phyloP scores from a whole-genome alignment of 2,797 vertebrate genomes.

The Melanotaenia maccullochi region DNA sequence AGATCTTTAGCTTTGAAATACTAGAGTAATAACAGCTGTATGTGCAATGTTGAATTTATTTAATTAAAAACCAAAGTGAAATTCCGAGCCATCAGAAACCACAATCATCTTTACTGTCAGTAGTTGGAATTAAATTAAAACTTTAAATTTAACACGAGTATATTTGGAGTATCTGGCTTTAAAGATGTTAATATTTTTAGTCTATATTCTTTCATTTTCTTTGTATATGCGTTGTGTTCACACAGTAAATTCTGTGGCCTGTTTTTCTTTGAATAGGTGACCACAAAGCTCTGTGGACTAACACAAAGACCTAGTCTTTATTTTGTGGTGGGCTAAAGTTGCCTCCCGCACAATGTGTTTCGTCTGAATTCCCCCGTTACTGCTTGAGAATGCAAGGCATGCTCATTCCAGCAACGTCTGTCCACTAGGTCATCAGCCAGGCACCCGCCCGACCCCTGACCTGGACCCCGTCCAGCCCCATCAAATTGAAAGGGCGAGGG shows the following conservation, averaged over 20 bases:
- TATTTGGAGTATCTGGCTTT: no score
- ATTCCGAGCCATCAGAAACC: not conserved
- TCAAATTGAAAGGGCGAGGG: conserved; percentile 30
- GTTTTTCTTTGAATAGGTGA: not conserved
- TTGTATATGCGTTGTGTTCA: not conserved
- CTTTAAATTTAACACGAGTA: no score
- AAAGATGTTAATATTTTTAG: no score
- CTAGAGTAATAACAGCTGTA: not conserved
- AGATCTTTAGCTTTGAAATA: not conserved
- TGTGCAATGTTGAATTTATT: not conserved
- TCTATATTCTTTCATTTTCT: not conserved
- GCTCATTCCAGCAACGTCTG: conserved; percentile 42
- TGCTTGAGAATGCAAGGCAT: conserved; percentile 68
- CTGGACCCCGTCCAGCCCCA: conserved; percentile 33
- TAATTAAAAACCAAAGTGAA: not conserved
- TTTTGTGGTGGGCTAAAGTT: not conserved
- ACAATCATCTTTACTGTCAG: no score
- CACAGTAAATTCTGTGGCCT: not conserved
- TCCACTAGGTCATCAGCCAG: conserved; percentile 52
- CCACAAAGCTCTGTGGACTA: not conserved
- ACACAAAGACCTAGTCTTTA: not conserved
- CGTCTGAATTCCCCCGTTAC: conserved; percentile 38
- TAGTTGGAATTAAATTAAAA: no score
- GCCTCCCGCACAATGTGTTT: conserved; percentile 14
- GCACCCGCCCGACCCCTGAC: conserved; percentile 55